phyloP scores from a whole-genome alignment of 2,113 vertebrate genomes.

The Reinhardtius hippoglossoides region DNA sequence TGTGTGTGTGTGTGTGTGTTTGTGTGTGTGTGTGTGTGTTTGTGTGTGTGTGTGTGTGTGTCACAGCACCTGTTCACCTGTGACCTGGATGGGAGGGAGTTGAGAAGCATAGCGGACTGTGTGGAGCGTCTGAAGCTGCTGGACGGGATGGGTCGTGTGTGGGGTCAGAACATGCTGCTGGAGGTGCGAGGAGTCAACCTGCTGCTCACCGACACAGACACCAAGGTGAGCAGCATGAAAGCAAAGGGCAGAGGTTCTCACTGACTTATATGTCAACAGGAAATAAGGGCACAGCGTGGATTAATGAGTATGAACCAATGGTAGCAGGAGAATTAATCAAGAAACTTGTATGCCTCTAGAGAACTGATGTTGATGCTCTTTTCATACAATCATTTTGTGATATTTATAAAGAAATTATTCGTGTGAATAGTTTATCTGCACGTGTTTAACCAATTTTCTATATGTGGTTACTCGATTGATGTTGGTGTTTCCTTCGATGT shows the following conservation, averaged over 20 bases:
- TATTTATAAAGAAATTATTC: no score
- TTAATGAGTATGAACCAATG: no score
- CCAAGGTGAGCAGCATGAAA: constrained; percentile 78
- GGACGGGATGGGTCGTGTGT: constrained; percentile 85
- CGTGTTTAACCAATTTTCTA: no score
- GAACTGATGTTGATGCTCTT: neutral
- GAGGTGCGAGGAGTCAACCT: constrained; percentile 79
- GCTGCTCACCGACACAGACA: constrained; percentile 88
- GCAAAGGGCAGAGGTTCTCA: neutral
- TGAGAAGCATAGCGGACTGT: constrained; percentile 79
- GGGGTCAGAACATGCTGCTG: constrained; percentile 91
- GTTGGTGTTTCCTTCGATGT: no score
- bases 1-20: neutral
- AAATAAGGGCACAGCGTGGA: no score
- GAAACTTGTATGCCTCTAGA: neutral
- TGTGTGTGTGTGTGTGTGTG: neutral
- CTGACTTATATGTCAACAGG: no score
- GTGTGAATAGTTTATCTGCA: no score
- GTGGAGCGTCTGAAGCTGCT: constrained; percentile 83
- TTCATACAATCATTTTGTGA: no score
- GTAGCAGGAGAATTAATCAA: neutral
- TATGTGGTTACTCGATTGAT: no score
- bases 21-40: neutral
- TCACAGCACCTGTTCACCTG: constrained; percentile 89
- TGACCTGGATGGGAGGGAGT: constrained; percentile 80